Percentiles rank a stretch among this genome's conserved stretches.
Evolutionary conservation across 2,113 vertebrate genomes (phyloP).

Genomic region (Macroglossus sobrinus): DNA sequence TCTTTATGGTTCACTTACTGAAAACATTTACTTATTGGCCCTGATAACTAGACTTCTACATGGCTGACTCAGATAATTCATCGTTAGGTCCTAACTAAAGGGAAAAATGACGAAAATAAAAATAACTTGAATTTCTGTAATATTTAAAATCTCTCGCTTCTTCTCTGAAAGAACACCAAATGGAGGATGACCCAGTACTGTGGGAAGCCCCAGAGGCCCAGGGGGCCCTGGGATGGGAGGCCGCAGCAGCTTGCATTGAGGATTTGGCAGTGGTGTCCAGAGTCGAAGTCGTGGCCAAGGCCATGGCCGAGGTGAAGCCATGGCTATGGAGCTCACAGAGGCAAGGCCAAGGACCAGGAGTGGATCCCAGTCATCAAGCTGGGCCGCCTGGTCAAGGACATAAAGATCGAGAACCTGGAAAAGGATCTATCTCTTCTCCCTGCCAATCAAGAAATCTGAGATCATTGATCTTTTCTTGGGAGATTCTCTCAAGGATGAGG

Average conservation of each 20-base stretch:
- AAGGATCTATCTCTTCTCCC: not conserved
- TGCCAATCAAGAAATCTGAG: conserved; percentile 71
- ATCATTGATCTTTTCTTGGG: conserved; percentile 93
- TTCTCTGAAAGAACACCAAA: not conserved
- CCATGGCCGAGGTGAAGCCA: not conserved
- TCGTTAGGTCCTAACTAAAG: not conserved
- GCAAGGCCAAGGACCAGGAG: not conserved
- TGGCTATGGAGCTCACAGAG: not conserved
- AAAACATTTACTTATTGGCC: not conserved
- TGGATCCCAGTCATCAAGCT: not conserved
- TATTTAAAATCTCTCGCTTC: not conserved
- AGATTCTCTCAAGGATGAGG: conserved; percentile 89
- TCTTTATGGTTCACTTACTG: not conserved
- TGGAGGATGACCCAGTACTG: accelerated
- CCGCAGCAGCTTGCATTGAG: accelerated
- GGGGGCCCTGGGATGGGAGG: not conserved
- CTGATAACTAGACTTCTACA: not conserved
- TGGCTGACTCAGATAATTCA: not conserved
- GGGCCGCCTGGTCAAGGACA: not conserved
- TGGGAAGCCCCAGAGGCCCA: not conserved
- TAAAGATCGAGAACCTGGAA: not conserved
- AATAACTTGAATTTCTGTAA: conserved; percentile 30
- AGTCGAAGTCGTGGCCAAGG: not conserved
- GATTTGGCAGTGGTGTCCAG: not conserved
- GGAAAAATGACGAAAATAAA: not conserved